These are phyloP conservation scores for Ctena decussata DNA, from an alignment of 2,888 invertebrate species.

Conservation along the genomic window DNA sequence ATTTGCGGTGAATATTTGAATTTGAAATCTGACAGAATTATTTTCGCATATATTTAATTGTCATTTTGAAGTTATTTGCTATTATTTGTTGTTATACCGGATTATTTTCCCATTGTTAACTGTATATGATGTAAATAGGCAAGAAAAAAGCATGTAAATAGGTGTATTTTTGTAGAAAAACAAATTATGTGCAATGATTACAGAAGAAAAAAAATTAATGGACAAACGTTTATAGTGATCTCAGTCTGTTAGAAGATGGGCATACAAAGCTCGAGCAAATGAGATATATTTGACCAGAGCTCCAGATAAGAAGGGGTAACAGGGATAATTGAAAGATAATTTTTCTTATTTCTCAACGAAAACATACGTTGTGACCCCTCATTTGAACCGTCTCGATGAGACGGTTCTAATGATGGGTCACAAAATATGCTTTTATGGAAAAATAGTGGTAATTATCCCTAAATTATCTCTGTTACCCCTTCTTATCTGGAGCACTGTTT, in stretches of 20 bases:
- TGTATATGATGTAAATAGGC: not conserved
- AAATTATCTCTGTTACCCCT: too few species aligned
- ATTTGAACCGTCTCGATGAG: too few species aligned
- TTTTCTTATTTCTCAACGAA: too few species aligned
- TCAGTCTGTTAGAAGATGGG: not conserved
- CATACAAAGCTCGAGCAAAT: too few species aligned
- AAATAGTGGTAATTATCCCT: too few species aligned
- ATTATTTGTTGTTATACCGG: not conserved
- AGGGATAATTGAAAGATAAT: too few species aligned
- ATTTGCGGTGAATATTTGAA: not conserved
- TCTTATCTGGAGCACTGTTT: too few species aligned
- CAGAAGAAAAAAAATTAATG: not conserved
- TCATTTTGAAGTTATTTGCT: not conserved
- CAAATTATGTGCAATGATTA: constrained; percentile 12
- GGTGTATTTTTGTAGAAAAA: constrained; percentile 65
- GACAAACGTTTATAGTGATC: not conserved
- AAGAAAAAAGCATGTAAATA: constrained; percentile 47
- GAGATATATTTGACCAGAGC: too few species aligned
- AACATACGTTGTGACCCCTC: too few species aligned
- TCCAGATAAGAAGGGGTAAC: too few species aligned
- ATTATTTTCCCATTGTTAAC: not conserved
- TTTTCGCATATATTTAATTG: not conserved
- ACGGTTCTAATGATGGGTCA: too few species aligned
- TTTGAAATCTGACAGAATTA: not conserved
- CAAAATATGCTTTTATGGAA: too few species aligned